These are phyloP conservation scores for Lasioglossum malachurum DNA, from an alignment of 2,888 invertebrate species.

Conservation along the genomic window DNA sequence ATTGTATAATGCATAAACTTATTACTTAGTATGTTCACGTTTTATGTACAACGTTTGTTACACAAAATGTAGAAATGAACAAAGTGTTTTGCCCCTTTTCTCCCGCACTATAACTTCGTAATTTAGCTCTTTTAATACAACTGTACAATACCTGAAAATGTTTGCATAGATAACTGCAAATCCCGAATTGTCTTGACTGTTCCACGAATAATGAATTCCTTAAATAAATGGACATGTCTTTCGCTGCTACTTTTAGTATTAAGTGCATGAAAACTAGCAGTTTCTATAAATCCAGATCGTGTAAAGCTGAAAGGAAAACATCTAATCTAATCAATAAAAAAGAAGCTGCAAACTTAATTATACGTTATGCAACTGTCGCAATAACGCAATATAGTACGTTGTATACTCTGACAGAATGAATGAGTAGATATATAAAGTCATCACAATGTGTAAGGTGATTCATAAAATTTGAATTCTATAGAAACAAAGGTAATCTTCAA, in stretches of 20 bases:
- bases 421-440: not conserved
- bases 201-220: not conserved
- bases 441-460: not conserved
- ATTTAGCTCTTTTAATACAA: not conserved
- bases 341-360: not conserved
- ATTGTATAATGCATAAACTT: not conserved
- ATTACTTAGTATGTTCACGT: not conserved
- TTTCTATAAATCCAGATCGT: not conserved
- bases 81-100: not conserved
- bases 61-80: not conserved
- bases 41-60: not conserved
- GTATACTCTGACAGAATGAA: not conserved
- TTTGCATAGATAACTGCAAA: not conserved
- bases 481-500: not conserved
- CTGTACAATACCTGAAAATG: conserved; percentile 15
- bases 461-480: not conserved
- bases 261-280: too few relatives aligned
- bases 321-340: not conserved
- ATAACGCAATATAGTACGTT: not conserved
- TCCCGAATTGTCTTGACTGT: conserved; percentile 22
- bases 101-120: not conserved
- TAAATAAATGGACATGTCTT: not conserved
- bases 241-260: not conserved
- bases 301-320: conserved; percentile 11
- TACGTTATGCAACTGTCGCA: not conserved